These are phyloP conservation scores for Leptodactylus fallax DNA, from an alignment of 2,797 vertebrate species.

Conservation along the genomic window DNA sequence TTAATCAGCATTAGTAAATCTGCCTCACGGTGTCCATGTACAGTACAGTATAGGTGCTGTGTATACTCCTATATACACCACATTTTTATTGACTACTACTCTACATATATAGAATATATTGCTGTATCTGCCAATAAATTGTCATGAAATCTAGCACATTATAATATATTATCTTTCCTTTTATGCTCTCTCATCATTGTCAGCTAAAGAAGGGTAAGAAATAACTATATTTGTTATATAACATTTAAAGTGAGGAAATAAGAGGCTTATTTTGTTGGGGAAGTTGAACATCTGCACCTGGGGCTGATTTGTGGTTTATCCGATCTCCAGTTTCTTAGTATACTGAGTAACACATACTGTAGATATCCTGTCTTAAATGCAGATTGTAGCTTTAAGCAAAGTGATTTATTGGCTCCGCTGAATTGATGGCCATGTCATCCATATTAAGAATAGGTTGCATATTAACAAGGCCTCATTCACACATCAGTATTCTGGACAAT, in stretches of 20 bases:
- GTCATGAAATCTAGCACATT: no score
- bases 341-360: not conserved
- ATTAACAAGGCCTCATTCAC: no score
- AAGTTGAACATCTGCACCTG: not conserved
- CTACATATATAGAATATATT: not conserved
- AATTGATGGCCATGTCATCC: not conserved
- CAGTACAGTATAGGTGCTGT: no score
- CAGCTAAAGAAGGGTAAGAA: conserved; percentile 70
- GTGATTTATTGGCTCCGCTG: not conserved
- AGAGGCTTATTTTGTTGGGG: not conserved
- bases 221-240: not conserved
- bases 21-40: no score
- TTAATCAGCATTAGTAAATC: no score
- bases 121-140: not conserved
- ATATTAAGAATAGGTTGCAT: no score
- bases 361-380: not conserved
- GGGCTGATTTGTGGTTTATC: not conserved
- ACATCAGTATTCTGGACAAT: no score
- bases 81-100: not conserved
- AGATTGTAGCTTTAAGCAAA: not conserved
- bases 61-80: no score
- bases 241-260: not conserved
- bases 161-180: not conserved
- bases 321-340: not conserved
- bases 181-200: conserved; percentile 3